Base-by-base conservation (phyloP, 2,888 invertebrate species). In the Dicyrtoma fusca region DNA sequence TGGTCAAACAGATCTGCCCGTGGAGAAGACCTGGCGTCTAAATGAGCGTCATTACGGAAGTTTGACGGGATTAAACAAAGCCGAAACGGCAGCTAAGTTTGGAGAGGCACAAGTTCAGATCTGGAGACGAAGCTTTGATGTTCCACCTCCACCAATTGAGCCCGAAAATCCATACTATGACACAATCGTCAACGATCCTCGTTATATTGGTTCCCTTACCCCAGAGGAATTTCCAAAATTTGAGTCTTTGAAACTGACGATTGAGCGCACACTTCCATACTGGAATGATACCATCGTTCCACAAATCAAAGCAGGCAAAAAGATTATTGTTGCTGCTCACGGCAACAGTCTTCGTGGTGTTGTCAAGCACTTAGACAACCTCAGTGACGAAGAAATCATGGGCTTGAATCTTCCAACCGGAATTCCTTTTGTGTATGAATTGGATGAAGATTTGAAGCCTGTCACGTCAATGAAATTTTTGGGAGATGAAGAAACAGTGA, bases 41-140 rank as follows among this genome's bases (percentile, higher is more conserved):
- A 94, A 94, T 81, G 94, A 94, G 83, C 88, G 94, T 73, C 94
- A 94, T 25, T 94, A 94, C 81, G 94, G 94, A 65, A 91, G 91
- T 51, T 87, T 94, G 6, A 94, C 93, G 13, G 94, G 94, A 1
- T 86, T 92, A 74, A 91, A 94, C 82, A 94, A 94, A 83, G 88
- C 91, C 0, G 92, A 93, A 84, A 91, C 93, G 21, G 92, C 92
- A 64, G 89, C 90, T 68, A 91, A 91, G 82, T 94, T 91, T 84
- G 94, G 94, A 13, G 93, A 92, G 82, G 89, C 90, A 63, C 91
- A 92, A 86, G 92, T 94, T 10, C 89, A 91, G 84, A 90, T 91
- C 80, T 94, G 94, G 94, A 88, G 94, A 77, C 88, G 94, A 74
- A 92, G 92, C 80, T 94, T 90, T 79, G 92, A 93, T 80, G 87